Evolutionary conservation across 2,888 invertebrate genomes (phyloP).

Genomic region (Eudasyphora cyanicolor): DNA sequence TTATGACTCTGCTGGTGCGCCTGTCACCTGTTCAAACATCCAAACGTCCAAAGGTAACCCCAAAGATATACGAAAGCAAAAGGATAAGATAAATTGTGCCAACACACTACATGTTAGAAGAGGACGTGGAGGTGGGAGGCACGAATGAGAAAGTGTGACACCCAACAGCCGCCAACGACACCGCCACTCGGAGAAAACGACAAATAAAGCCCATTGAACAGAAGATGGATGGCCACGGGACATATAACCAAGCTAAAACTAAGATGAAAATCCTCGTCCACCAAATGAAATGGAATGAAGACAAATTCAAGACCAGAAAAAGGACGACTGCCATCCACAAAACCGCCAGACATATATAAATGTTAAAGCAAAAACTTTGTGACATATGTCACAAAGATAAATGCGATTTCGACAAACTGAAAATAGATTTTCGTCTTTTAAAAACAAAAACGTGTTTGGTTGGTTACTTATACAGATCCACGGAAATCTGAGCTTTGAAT

Average conservation of each 20-base stretch:
- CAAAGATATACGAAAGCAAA: not conserved
- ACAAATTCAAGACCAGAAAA: no score
- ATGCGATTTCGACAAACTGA: not conserved
- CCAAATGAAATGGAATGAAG: not conserved
- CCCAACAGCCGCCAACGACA: not conserved
- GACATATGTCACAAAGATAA: constrained; percentile 13
- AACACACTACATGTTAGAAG: not conserved
- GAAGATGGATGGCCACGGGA: not conserved
- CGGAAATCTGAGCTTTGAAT: no score
- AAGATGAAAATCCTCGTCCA: not conserved
- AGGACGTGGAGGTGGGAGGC: no score
- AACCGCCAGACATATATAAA: no score
- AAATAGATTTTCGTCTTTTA: not conserved
- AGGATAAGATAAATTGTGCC: constrained; percentile 10
- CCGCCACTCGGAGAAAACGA: no score
- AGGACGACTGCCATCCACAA: not conserved
- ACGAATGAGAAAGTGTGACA: not conserved
- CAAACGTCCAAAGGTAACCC: constrained; percentile 24
- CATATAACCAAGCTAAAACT: not conserved
- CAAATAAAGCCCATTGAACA: not conserved
- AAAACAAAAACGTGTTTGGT: not conserved
- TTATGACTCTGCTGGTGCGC: constrained; percentile 12
- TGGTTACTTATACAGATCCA: no score
- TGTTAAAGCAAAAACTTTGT: not conserved
- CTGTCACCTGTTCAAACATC: not conserved